phyloP scores from a whole-genome alignment of 2,797 vertebrate genomes.

The Vespertilio murinus region DNA sequence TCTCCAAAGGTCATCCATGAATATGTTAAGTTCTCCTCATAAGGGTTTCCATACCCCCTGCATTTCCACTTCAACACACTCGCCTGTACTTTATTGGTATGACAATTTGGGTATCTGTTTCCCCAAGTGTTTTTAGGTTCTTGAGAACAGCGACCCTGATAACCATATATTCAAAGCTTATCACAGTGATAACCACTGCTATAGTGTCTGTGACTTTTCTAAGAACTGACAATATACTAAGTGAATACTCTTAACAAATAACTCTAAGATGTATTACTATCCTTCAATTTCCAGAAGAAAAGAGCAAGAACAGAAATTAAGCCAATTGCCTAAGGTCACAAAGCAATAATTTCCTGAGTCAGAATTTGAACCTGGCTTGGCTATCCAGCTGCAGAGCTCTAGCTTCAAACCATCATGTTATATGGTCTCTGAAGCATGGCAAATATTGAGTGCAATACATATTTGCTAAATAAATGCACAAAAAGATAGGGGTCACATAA shows the following conservation, averaged over 20 bases:
- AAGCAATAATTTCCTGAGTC: neutral
- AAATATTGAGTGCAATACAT: neutral
- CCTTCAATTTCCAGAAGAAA: neutral
- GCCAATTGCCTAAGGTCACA: neutral
- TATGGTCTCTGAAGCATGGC: neutral
- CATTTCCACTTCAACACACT: neutral
- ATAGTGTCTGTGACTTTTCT: neutral
- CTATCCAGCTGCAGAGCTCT: neutral
- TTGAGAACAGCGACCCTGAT: neutral
- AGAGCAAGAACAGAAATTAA: neutral
- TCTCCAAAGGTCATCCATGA: neutral
- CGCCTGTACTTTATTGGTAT: neutral
- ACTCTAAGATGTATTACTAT: neutral
- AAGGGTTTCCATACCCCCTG: neutral
- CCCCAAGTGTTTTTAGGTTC: neutral
- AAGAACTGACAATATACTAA: neutral
- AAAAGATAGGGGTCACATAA: neutral
- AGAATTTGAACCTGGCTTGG: neutral
- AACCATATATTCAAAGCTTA: neutral
- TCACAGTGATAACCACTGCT: neutral
- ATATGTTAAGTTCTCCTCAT: neutral
- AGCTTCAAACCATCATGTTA: neutral
- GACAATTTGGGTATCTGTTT: neutral
- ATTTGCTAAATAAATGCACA: neutral
- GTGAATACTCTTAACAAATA: constrained; percentile 3